Percentiles rank a stretch among this genome's conserved stretches.
phyloP scores from a whole-genome alignment of 1,140 invertebrate genomes.

The Antheraea mylitta region DNA sequence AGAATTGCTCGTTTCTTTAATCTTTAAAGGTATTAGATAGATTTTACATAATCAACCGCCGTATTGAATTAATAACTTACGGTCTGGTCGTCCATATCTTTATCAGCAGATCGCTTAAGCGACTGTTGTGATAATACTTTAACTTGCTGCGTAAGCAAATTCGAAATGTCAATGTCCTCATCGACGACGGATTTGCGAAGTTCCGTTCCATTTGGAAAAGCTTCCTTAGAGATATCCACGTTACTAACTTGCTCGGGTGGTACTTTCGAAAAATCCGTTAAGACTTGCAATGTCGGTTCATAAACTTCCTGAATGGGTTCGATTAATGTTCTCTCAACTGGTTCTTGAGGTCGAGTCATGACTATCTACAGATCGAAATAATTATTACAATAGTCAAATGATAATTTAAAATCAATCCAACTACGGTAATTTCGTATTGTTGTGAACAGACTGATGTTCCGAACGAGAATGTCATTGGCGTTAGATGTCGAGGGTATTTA shows the following conservation, averaged over 20 bases:
- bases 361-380: conserved; percentile 19
- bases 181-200: not conserved
- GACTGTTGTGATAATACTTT: conserved; percentile 31
- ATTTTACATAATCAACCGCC: too few species aligned
- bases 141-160: conserved; percentile 50
- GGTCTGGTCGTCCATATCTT: too few species aligned
- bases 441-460: too few species aligned
- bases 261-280: not conserved
- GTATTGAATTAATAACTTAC: too few species aligned
- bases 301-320: conserved; percentile 37
- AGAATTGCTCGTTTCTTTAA: too few species aligned
- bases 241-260: not conserved
- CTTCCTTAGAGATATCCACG: conserved; percentile 9
- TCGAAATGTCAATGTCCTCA: conserved; percentile 29
- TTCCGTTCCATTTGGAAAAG: not conserved
- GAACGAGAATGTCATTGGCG: too few species aligned
- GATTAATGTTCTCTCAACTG: conserved; percentile 19
- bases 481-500: too few species aligned
- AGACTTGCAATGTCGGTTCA: conserved; percentile 11
- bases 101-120: conserved; percentile 21
- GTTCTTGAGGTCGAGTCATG: conserved; percentile 11
- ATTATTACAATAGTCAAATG: not conserved
- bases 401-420: too few species aligned
- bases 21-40: too few species aligned
- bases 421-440: too few species aligned